Evolutionary conservation across 2,888 invertebrate genomes (phyloP), one percentile per base, ranked within the genome.

Genomic region (Thereva nobilitata): DNA sequence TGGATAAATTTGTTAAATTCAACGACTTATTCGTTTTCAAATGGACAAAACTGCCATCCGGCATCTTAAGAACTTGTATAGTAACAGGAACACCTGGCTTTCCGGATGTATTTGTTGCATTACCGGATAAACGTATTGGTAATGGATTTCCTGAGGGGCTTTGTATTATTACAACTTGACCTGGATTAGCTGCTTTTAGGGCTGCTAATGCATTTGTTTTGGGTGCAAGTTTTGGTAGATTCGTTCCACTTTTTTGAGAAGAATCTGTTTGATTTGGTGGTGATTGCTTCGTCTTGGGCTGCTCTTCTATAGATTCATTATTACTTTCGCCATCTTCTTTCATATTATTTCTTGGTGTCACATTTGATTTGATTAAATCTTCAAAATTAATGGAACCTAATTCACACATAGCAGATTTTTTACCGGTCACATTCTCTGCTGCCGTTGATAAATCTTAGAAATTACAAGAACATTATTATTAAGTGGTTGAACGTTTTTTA

Each of bases 11-110:
- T 47, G 65, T 67, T 57, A 70, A 67, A 65, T 71, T 72, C 41
- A 71, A 47, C 1, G 70, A 45, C 53, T 72, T 74, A 41, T 59
- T 70, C 44, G 71, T 64, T 54, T 76, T 75, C 0, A 76, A 35
- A 2, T 74, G 76, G 0, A 76, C 71, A 37, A 75, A 70, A 50
- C 67, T 73, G 3, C 76, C 75, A 59, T 74, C 75, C 1, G 75
- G 64, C 23, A 73, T 72, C 34, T 77, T 75, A 37, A 77, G 61
- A n/a, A 77, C 72, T 68, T 77, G 76, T 56, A 77, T 75, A 4
- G 75, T 72, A 23, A 76, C 71, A 4, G 75, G 53, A 4, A 10
- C 38, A 10, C 10, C n/a, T 35, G 55, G 44, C 3, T 41, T 63
- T 4, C 23, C 56, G 4, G n/a, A 40, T 9, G 35, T 23, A 9